Percentiles rank a stretch among this genome's conserved stretches.
Evolutionary conservation across 2,888 invertebrate species (phyloP).

Genomic region (Stenodema calcarata): DNA sequence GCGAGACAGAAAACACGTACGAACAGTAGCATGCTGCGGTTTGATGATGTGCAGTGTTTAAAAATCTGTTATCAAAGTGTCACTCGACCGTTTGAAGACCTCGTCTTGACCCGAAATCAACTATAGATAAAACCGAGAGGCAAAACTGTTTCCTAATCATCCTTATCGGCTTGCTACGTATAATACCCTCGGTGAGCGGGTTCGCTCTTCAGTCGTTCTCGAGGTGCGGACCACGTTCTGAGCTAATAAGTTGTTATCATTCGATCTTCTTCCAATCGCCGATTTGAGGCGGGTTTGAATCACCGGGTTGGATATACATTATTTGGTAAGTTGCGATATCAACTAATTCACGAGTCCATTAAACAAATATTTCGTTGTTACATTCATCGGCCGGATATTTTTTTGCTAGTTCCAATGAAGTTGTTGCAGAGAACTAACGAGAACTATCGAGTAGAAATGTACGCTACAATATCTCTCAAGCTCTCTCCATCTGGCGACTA

Average conservation of each 20-base stretch:
- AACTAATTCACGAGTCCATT: too few species aligned
- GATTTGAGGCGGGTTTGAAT: not conserved
- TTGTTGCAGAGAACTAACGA: too few species aligned
- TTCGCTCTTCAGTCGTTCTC: not conserved
- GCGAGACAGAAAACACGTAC: not conserved
- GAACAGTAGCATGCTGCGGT: not conserved
- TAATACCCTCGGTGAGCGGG: not conserved
- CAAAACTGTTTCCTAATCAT: not conserved
- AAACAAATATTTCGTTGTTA: too few species aligned
- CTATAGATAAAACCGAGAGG: not conserved
- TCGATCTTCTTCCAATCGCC: not conserved
- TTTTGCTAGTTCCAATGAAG: too few species aligned
- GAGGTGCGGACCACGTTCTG: not conserved
- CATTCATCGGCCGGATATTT: too few species aligned
- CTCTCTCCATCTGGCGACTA: too few species aligned
- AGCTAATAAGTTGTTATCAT: not conserved
- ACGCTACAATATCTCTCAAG: too few species aligned
- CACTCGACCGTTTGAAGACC: not conserved
- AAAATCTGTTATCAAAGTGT: not conserved
- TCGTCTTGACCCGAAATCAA: not conserved
- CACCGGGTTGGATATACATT: not conserved
- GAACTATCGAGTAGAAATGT: too few species aligned
- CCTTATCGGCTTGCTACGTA: not conserved
- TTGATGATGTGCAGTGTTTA: not conserved
- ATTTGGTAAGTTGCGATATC: too few species aligned